Evolutionary conservation across 2,888 invertebrate species (phyloP), one percentile per base, ranked within the genome.

Genomic region (Thymelicus sylvestris): DNA sequence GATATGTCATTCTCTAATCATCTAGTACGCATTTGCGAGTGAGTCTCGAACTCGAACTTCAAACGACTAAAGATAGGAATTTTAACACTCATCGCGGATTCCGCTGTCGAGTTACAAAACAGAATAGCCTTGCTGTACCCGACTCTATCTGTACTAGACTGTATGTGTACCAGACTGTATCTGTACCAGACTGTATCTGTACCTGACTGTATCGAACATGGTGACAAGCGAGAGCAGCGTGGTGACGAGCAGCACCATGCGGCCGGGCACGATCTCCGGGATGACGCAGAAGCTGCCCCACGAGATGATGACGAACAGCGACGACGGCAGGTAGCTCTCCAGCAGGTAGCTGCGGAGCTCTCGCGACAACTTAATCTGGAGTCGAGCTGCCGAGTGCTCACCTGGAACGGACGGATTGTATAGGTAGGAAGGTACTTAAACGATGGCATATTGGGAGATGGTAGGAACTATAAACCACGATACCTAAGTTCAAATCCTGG

Each of bases 221-320:
- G 95, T 95, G 83, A 95, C 95, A 39, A 95, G 88, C 0, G 95
- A 95, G 5, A 95, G 90, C 13, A 95, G 87, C 6, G 95, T 95
- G 59, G 95, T 95, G 74, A 95, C 95, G 0, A 95, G 88, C 48
- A 95, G 86, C 72, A 95, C 95, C 95, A 95, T 95, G 38, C 95
- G 89, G 8, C 95, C 95, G 0, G 95, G 95, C 39, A 95, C 95
- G 67, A 95, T 94, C 86, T 95, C 95, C 4, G 95, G 95, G 78
- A 95, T 95, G 55, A 95, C 95, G 74, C 95, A 95, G 87, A 95
- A 95, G 79, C 95, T 95, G 74, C 95, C 95, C 95, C 95, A 95
- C 39, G 95, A 95, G 83, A 95, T 95, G 81, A 95, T 95, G 74
- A 95, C 95, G 83, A 95, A 95, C 72, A 95, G 85, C 0, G 95